Conservation (phyloP, 2,797 vertebrate species). For the Acipenser oxyrinchus region DNA sequence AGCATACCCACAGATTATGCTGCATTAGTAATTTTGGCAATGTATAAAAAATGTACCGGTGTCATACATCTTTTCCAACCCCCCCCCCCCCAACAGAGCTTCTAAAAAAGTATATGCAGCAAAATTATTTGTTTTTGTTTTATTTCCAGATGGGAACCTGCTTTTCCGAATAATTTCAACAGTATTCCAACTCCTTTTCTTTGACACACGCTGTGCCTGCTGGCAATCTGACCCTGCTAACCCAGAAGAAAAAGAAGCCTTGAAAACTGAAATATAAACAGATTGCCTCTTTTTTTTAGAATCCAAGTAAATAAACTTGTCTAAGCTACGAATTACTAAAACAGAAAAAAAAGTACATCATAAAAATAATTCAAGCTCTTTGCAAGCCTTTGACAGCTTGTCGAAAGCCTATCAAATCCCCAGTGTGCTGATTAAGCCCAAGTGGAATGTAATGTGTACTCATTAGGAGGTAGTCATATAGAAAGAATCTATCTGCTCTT, state of each 20-base stretch:
- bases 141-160: constrained; percentile 1
- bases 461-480: constrained; percentile 16
- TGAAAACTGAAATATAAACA: constrained; percentile 23
- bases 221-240: constrained; percentile 3
- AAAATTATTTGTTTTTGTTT: background rate
- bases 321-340: constrained; percentile 39
- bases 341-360: constrained; percentile 17
- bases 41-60: too few species aligned
- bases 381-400: constrained; percentile 30
- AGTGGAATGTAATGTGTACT: constrained; percentile 22
- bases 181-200: background rate
- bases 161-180: too few species aligned
- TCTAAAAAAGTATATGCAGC: too few species aligned
- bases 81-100: too few species aligned
- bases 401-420: constrained; percentile 28
- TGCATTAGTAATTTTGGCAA: too few species aligned
- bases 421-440: constrained; percentile 30
- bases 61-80: too few species aligned
- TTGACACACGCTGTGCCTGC: constrained; percentile 3
- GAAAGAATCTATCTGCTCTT: constrained; percentile 11
- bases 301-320: constrained; percentile 38
- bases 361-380: constrained; percentile 32
- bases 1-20: too few species aligned
- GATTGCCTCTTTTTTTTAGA: constrained; percentile 23
- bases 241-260: constrained; percentile 13